phyloP scores from a whole-genome alignment of 2,888 invertebrate genomes.

The Eucriotettix oculatus region DNA sequence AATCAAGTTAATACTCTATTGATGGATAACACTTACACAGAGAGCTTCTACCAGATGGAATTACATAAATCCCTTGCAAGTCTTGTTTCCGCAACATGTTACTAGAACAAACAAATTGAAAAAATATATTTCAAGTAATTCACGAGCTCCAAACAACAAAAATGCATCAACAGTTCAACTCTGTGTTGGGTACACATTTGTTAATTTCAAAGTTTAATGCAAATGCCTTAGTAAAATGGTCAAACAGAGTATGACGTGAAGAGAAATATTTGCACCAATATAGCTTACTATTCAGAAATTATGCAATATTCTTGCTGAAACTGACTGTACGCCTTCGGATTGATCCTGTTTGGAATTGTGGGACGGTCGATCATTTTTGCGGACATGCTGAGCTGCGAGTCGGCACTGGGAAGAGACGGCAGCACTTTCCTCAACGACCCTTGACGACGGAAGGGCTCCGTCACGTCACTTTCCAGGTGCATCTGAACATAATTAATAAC shows the following conservation, averaged over 20 bases:
- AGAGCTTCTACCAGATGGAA: conserved; percentile 73
- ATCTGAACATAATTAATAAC: too few relatives aligned
- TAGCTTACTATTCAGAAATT: conserved; percentile 79
- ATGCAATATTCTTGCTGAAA: conserved; percentile 80
- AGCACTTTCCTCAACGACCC: conserved; percentile 39
- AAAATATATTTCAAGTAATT: too few relatives aligned
- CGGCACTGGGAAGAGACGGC: conserved; percentile 29
- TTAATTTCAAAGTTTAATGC: too few relatives aligned
- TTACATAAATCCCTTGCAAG: conserved; percentile 77
- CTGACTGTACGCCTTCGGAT: conserved; percentile 49
- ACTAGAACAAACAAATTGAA: conserved; percentile 33
- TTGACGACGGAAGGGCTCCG: conserved; percentile 27
- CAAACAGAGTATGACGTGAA: too few relatives aligned
- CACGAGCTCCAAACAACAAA: too few relatives aligned
- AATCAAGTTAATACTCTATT: too few relatives aligned
- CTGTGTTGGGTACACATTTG: too few relatives aligned
- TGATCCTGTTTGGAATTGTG: conserved; percentile 23
- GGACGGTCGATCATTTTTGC: conserved; percentile 35
- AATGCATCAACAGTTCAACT: too few relatives aligned
- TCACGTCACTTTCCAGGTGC: conserved; percentile 12
- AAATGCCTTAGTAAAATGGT: too few relatives aligned
- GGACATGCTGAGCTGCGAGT: conserved; percentile 40
- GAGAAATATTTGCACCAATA: neutral
- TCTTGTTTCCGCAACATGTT: conserved; percentile 73
- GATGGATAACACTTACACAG: conserved; percentile 42